Evolutionary conservation across 1,140 invertebrate species (phyloP).

Genomic region (Ridgeia piscesae): DNA sequence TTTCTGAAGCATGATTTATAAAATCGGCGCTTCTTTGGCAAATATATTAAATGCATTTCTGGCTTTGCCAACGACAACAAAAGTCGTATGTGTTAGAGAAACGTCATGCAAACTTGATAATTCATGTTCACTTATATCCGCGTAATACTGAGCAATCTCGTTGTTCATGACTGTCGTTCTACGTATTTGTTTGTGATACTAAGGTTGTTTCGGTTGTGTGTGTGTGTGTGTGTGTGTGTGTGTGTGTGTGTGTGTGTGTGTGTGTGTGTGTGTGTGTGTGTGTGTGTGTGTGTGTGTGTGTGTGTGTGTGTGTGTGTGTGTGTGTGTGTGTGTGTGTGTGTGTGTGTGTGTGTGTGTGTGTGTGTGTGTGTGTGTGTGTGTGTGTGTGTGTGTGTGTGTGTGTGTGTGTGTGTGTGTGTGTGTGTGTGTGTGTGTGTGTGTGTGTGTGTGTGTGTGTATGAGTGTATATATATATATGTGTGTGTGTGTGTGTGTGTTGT

Average conservation of each 20-base stretch:
- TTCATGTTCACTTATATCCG: no score
- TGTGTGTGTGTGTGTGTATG: not conserved
- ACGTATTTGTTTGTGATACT: no score
- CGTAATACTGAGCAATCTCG: no score
- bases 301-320: not conserved
- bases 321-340: not conserved
- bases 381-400: not conserved
- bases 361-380: not conserved
- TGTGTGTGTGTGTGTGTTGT: not conserved
- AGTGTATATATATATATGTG: no score
- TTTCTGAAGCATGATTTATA: not conserved
- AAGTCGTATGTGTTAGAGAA: not conserved
- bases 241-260: not conserved
- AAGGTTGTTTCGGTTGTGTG: no score
- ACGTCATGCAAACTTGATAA: not conserved
- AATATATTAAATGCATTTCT: not conserved
- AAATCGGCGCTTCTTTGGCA: not conserved
- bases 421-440: not conserved
- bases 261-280: not conserved
- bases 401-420: not conserved
- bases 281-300: not conserved
- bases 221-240: not conserved
- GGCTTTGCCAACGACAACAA: not conserved
- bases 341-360: not conserved
- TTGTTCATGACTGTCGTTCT: no score